Percentiles rank a stretch among this genome's conserved stretches.
Evolutionary conservation across 23 tunicate species (phyloP).

Genomic region (Halocynthia aurantium): DNA sequence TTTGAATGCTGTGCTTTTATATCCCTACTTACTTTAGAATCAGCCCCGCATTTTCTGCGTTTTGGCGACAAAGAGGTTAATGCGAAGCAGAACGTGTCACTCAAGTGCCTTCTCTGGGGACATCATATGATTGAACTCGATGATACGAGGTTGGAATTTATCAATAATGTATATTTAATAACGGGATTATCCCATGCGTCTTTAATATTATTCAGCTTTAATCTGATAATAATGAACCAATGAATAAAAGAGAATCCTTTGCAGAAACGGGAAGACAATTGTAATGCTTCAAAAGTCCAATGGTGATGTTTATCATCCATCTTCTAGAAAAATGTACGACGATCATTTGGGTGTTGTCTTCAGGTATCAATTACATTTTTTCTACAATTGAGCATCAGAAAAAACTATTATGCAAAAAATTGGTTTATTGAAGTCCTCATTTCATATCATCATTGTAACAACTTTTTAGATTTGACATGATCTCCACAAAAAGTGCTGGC

Average conservation of each 20-base stretch:
- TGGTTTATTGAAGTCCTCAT: background rate
- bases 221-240: background rate
- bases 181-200: background rate
- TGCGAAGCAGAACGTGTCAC: slow-evolving; percentile 38
- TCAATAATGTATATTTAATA: background rate
- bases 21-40: slow-evolving; percentile 14
- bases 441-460: background rate
- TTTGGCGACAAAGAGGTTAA: slow-evolving; percentile 66
- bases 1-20: too few relatives aligned
- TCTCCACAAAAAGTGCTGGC: slow-evolving; percentile 24
- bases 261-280: slow-evolving; percentile 10
- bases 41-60: slow-evolving; percentile 81
- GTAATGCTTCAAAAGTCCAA: slow-evolving; percentile 64
- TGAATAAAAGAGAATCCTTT: background rate
- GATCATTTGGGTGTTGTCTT: slow-evolving; percentile 57
- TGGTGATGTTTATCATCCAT: slow-evolving; percentile 39
- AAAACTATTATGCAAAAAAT: background rate
- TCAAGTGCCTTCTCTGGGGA: slow-evolving; percentile 75
- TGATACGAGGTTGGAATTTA: background rate
- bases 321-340: slow-evolving; percentile 18
- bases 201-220: background rate
- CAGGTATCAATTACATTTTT: slow-evolving; percentile 5
- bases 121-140: slow-evolving; percentile 12
- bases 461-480: slow-evolving; percentile 7
- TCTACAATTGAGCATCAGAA: background rate